phyloP scores from a whole-genome alignment of 2,888 invertebrate species.

The Mythimna lalbum region DNA sequence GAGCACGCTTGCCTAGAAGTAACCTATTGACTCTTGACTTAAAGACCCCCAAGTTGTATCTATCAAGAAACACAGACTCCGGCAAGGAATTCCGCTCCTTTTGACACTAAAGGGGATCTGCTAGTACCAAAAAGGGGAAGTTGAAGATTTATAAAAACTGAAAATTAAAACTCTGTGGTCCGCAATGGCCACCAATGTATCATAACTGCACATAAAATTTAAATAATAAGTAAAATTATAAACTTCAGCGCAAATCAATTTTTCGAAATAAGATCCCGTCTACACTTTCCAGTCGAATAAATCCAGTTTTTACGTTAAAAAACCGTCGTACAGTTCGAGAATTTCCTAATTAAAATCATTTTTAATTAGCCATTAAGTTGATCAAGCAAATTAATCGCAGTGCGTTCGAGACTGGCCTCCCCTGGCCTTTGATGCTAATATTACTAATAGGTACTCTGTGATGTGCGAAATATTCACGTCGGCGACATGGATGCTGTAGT shows the following conservation, averaged over 20 bases:
- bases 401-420: constrained; percentile 42
- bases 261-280: not conserved
- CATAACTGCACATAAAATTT: too few species aligned
- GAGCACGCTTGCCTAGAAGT: too few species aligned
- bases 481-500: constrained; percentile 3
- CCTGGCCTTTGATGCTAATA: constrained; percentile 58
- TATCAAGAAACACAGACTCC: too few species aligned
- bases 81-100: too few species aligned
- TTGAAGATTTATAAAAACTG: too few species aligned
- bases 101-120: too few species aligned
- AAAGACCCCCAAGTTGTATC: too few species aligned
- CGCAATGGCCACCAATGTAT: too few species aligned
- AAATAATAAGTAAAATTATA: not conserved
- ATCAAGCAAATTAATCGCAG: constrained; percentile 54
- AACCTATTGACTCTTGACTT: too few species aligned
- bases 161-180: too few species aligned
- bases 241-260: not conserved
- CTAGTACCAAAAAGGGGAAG: too few species aligned
- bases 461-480: constrained; percentile 45
- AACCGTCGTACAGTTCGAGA: constrained; percentile 5
- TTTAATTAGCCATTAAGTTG: constrained; percentile 62
- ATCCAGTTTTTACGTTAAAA: constrained; percentile 10
- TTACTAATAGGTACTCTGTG: constrained; percentile 55
- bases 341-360: constrained; percentile 56
- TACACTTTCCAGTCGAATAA: constrained; percentile 20